Conservation (phyloP, 1,140 invertebrate genomes). For the Palaemon carinicauda region DNA sequence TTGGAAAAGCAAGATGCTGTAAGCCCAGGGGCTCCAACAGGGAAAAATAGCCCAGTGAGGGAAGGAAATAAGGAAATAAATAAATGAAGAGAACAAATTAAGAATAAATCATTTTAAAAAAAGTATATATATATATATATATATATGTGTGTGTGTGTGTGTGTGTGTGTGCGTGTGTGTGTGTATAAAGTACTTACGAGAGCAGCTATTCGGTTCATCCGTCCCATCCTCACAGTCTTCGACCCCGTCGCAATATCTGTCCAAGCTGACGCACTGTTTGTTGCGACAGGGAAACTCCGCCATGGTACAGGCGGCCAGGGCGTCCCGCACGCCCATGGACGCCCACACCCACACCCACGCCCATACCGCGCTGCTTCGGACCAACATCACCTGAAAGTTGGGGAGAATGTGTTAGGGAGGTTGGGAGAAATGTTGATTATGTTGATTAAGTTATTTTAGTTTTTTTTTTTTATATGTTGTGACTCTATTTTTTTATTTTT, state of each 20-base stretch:
- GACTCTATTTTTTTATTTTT: no score
- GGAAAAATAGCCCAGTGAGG: no score
- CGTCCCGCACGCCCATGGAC: conserved; percentile 24
- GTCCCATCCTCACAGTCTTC: conserved; percentile 51
- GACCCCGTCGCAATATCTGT: conserved; percentile 43
- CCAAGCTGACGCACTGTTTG: conserved; percentile 44
- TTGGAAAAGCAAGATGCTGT: no score
- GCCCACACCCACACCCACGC: conserved; percentile 36
- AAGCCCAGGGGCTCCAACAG: no score
- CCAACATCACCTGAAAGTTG: background rate
- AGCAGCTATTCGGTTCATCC: conserved; percentile 45
- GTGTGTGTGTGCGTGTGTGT: background rate
- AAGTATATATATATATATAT: background rate
- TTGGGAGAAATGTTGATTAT: no score
- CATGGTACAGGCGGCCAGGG: conserved; percentile 31
- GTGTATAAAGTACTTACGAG: conserved; percentile 3
- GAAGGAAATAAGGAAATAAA: no score
- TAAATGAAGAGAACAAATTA: no score
- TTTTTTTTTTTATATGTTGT: no score
- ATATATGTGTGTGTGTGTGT: background rate
- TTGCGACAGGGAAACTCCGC: conserved; percentile 35
- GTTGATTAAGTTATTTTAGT: no score
- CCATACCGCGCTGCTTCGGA: background rate
- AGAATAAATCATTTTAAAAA: no score
- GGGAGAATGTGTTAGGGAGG: background rate